Conservation (phyloP, 2,888 invertebrate genomes). For the Linyphia triangularis region DNA sequence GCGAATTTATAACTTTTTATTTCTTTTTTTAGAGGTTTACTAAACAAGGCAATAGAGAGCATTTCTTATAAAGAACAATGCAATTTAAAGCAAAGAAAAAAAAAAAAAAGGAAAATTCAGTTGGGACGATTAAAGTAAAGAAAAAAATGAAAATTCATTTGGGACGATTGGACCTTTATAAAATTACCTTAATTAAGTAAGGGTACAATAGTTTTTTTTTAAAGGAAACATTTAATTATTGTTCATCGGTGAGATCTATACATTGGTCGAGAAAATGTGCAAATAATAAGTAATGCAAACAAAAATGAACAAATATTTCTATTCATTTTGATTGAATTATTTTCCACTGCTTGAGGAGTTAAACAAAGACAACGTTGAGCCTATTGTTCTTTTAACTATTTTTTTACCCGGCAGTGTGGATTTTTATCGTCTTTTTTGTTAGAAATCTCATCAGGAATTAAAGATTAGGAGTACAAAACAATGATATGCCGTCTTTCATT, state of each 20-base stretch:
- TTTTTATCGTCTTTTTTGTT: conserved; percentile 8
- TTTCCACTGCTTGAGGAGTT: conserved; percentile 13
- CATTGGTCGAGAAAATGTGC: background rate
- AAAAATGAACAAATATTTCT: conserved; percentile 1
- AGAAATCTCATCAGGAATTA: conserved; percentile 44
- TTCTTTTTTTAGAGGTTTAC: background rate
- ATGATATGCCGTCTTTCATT: background rate
- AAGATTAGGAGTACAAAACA: conserved; percentile 37
- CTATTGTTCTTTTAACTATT: background rate
- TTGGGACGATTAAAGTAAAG: background rate
- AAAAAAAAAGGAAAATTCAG: conserved; percentile 1
- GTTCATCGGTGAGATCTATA: background rate
- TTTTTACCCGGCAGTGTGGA: background rate
- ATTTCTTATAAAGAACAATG: conserved; percentile 17
- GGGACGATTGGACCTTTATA: background rate
- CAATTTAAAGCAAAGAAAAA: conserved; percentile 6
- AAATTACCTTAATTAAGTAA: conserved; percentile 48
- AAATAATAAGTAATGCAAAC: background rate
- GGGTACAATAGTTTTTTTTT: background rate
- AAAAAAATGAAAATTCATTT: background rate
- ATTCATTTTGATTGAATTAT: conserved; percentile 42
- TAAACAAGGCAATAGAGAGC: background rate
- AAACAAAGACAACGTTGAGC: background rate
- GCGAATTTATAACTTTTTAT: conserved; percentile 3
- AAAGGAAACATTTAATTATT: conserved; percentile 19